A percentile compares a stretch with the other conserved stretches of the same genome.
These are phyloP conservation scores for Trachelus stipa DNA, from an alignment of 2,888 invertebrate genomes.

Conservation along the genomic window DNA sequence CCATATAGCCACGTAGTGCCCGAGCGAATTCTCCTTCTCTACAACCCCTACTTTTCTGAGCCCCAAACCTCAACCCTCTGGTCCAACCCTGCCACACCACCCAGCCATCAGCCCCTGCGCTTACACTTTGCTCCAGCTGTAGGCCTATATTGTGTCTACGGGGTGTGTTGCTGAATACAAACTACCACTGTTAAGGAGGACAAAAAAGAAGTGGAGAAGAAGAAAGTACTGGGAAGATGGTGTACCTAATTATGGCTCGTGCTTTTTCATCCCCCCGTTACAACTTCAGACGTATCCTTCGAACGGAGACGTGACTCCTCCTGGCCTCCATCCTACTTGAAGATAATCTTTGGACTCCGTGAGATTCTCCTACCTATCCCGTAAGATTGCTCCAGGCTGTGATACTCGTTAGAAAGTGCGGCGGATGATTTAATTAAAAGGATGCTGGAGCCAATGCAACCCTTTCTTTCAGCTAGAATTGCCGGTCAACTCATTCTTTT, in stretches of 20 bases:
- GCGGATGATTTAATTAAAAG: no score
- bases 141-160: conserved; percentile 24
- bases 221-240: conserved; percentile 2
- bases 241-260: conserved; percentile 2
- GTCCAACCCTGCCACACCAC: neutral
- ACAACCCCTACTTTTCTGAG: conserved; percentile 11
- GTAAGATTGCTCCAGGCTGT: no score
- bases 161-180: conserved; percentile 35
- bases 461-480: no score
- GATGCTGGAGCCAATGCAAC: no score
- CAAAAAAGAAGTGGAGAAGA: neutral
- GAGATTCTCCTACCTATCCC: no score
- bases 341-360: no score
- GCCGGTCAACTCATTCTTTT: no score
- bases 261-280: neutral
- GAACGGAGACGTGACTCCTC: no score
- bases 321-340: no score
- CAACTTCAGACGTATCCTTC: no score
- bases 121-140: conserved; percentile 40
- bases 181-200: conserved; percentile 23
- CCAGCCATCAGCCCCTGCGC: conserved; percentile 19
- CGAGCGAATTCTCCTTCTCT: conserved; percentile 29
- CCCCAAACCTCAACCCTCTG: conserved; percentile 1
- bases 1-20: conserved; percentile 38
- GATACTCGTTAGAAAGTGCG: no score